Base-by-base conservation (phyloP, 2,797 vertebrate genomes). In the Sternarchorhynchus goeldii region DNA sequence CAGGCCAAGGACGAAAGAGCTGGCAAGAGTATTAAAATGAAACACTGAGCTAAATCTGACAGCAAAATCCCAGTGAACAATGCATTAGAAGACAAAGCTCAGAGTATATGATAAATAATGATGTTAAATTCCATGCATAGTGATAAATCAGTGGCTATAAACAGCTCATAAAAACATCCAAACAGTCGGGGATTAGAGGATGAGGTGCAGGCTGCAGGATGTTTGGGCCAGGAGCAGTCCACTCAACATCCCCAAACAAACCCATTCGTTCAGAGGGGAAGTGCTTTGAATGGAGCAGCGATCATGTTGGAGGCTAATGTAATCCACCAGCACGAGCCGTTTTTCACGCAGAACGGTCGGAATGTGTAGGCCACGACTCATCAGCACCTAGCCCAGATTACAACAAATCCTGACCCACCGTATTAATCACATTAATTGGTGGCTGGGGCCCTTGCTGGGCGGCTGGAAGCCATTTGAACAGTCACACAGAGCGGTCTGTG, bases 401-500 rank as follows among this genome's bases (percentile, higher is more conserved):
- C 72, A 78, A 72, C 75, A 58, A 78, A 85, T 79, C 75, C 75
- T 79, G 60, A 73, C 66, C 78, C 36, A 63, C 39, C 6, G 31
- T 77, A 82, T 84, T 85, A 83, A 86, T 83, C 85, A 85, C 68
- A 67, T 73, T 67, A 72, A 81, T 81, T 76, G 39, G 77, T 21
- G 32, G 76, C 77, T 21, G 41, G 58, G 56, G 78, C 66, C 75
- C 20, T 34, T 60, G 58, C 58, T 55, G 72, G 71, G 72, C 69
- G 83, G 75, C 82, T 87, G 82, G 85, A 85, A 84, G 82, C 81
- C 75, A 85, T 86, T 84, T 83, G 67, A 85, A 71, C 50, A 70
- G 45, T 80, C 83, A 87, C 81, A 85, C 80, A 82, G 79, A 71
- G 36, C 57, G 78, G 62, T 75, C 77, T 81, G 79, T 81, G 78